Conservation (phyloP, 2,888 invertebrate genomes). For the Dysmachus trigonus region DNA sequence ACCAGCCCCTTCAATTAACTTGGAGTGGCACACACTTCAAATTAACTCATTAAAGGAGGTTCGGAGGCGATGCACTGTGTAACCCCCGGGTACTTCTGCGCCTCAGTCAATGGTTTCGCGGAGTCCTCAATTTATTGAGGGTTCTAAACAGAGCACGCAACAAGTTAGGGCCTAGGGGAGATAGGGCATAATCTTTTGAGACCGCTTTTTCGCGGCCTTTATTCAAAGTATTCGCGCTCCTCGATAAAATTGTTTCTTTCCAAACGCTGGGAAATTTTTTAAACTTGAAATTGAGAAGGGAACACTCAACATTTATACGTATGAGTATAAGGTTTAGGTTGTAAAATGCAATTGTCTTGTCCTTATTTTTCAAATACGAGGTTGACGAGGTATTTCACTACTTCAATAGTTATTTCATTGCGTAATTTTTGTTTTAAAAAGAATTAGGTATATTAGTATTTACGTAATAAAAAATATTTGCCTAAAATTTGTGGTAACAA, state of each 20-base stretch:
- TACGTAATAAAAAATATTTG: too few relatives aligned
- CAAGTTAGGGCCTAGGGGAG: constrained; percentile 17
- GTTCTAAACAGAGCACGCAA: neutral
- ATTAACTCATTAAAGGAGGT: constrained; percentile 6
- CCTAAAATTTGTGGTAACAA: too few relatives aligned
- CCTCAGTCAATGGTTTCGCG: constrained; percentile 12
- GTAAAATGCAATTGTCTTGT: too few relatives aligned
- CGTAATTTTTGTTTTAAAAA: too few relatives aligned
- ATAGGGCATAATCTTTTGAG: neutral
- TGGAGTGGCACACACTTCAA: constrained; percentile 2
- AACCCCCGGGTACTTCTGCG: neutral
- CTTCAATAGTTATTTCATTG: too few relatives aligned
- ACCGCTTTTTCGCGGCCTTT: neutral
- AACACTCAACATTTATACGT: neutral
- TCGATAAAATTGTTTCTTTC: neutral
- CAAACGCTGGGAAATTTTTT: neutral
- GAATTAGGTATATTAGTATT: too few relatives aligned
- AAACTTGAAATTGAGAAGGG: neutral
- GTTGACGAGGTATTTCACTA: too few relatives aligned
- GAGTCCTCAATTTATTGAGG: neutral
- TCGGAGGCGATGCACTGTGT: neutral
- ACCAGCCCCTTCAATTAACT: neutral
- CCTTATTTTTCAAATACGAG: too few relatives aligned
- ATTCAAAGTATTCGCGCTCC: neutral
- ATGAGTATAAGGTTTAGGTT: too few relatives aligned